Percentiles rank a stretch among this genome's conserved stretches.
Evolutionary conservation across 2,797 vertebrate genomes (phyloP).

Genomic region (Gambusia yucatana): DNA sequence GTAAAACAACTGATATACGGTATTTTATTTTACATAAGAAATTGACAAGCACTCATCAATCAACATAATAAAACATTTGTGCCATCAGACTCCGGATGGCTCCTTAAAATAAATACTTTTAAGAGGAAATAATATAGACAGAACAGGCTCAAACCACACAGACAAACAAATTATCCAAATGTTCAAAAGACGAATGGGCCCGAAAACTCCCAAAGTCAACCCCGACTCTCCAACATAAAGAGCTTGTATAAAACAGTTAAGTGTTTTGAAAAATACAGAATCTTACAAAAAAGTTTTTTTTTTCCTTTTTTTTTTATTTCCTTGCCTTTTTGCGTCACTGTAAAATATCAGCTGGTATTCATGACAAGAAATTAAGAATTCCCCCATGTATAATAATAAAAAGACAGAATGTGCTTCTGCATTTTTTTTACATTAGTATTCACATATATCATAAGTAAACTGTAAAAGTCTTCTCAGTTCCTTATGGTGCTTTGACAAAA

Average conservation of each 20-base stretch:
- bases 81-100: conserved; percentile 73
- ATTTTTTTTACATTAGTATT: conserved; percentile 82
- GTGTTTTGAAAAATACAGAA: conserved; percentile 85
- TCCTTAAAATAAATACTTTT: conserved; percentile 87
- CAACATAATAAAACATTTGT: conserved; percentile 81
- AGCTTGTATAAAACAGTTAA: conserved; percentile 83
- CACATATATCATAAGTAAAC: conserved; percentile 72
- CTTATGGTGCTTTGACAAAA: conserved; percentile 46
- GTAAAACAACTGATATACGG: conserved; percentile 69
- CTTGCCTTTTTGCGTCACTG: conserved; percentile 80
- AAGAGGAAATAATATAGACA: conserved; percentile 84
- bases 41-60: conserved; percentile 85
- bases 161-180: conserved; percentile 75
- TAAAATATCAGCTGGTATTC: conserved; percentile 86
- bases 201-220: conserved; percentile 74
- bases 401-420: conserved; percentile 83
- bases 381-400: conserved; percentile 71
- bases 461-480: conserved; percentile 62
- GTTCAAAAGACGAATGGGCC: conserved; percentile 74
- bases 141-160: conserved; percentile 79
- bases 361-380: conserved; percentile 78
- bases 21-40: conserved; percentile 85
- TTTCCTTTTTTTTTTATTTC: conserved; percentile 42
- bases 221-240: conserved; percentile 74
- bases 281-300: conserved; percentile 79